Conservation (phyloP, 23 tunicate species). For the Pegea sp. region DNA sequence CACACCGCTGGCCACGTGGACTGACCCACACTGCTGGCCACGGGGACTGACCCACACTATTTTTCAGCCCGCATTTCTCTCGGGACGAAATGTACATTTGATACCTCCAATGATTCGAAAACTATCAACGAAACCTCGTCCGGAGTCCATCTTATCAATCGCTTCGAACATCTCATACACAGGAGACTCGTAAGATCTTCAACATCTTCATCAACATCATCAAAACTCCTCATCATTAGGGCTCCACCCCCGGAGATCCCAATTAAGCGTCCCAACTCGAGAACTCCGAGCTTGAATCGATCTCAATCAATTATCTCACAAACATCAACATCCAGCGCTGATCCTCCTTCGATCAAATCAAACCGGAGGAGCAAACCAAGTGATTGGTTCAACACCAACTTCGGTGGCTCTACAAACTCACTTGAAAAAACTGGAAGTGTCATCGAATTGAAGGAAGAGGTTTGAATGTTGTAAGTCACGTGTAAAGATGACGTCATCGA, state of each 20-base stretch:
- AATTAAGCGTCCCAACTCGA: constrained; percentile 29
- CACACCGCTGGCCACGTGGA: neutral
- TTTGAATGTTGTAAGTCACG: neutral
- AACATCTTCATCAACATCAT: neutral
- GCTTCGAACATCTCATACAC: constrained; percentile 32
- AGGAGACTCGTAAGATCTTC: constrained; percentile 9
- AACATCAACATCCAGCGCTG: constrained; percentile 16
- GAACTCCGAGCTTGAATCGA: constrained; percentile 5
- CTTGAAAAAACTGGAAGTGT: constrained; percentile 26
- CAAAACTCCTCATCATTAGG: constrained; percentile 9
- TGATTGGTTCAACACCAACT: constrained; percentile 37
- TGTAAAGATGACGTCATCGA: no score
- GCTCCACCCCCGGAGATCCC: constrained; percentile 82
- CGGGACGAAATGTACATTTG: constrained; percentile 17
- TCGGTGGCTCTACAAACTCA: constrained; percentile 48
- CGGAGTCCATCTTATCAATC: constrained; percentile 63
- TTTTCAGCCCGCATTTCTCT: constrained; percentile 38
- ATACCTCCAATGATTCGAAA: constrained; percentile 11
- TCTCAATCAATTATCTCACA: constrained; percentile 1
- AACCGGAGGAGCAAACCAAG: constrained; percentile 53
- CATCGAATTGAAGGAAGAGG: constrained; percentile 78
- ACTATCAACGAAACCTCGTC: constrained; percentile 11
- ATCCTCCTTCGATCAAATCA: constrained; percentile 16
- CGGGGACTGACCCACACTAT: neutral
- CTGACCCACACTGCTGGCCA: neutral